Base-by-base conservation (phyloP, 2,888 invertebrate genomes). In the Celastrina argiolus region DNA sequence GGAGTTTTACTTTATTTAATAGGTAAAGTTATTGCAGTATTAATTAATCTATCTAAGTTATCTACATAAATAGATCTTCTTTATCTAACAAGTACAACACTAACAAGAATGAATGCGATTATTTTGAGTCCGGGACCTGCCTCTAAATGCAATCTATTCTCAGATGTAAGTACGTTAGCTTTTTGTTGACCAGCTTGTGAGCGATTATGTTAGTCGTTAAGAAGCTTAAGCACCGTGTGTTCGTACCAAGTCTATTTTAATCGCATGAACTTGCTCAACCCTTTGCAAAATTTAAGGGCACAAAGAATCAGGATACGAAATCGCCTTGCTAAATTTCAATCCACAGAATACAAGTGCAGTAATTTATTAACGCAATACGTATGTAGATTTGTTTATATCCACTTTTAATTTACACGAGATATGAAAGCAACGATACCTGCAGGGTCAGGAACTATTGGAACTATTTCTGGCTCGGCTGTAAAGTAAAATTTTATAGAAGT, bases 171-270 rank as follows among this genome's bases (percentile, higher is more conserved):
- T 51, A 22, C 51, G 26, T 22, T 51, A 51, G 51, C 51, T 51
- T 51, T 51, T 51, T 51, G 51, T n/a, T 41, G 51, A 22, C 22
- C 51, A 51, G 51, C 22, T 51, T 51, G 51, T 51, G 51, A 22
- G 51, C 51, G 51, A 51, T 51, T 22, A 51, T 51, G 51, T 51
- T 51, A 12, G 5, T 51, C 22, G 51, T 51, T 51, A 51, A 51
- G 26, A 22, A 26, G 51, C 51, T 51, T 51, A 51, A 51, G 51
- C 26, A 22, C 22, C 36, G 36, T 51, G 12, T 16, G 51, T 22
- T 10, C 12, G 45, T 18, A 45, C 45, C 51, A 14, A 12, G 1
- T 51, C 51, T 22, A 14, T 51, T 51, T 51, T 51, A 51, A 51
- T 51, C 22, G 18, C 51, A 12, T 51, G 12, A 22, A 51, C 22